Conservation (phyloP, 2,888 invertebrate genomes). For the Drosophila hawaiiensis region DNA sequence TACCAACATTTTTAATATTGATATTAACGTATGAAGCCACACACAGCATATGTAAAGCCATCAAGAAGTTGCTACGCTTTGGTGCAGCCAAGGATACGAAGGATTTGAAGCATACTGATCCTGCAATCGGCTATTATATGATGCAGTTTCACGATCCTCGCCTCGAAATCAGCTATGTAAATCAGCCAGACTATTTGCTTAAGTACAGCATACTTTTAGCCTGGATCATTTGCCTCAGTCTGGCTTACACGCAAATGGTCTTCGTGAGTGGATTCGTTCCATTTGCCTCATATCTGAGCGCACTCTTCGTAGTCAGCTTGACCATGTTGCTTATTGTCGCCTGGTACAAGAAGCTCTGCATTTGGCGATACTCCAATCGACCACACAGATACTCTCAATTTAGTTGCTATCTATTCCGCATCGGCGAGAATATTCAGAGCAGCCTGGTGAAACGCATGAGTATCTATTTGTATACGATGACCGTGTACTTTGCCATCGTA, state of each 20-base stretch:
- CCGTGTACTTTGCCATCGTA: slow-evolving; percentile 87
- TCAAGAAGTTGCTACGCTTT: neutral
- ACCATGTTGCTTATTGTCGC: slow-evolving; percentile 88
- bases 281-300: neutral
- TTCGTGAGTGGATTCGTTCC: rapidly evolving
- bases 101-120: no score
- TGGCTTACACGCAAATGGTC: slow-evolving; percentile 86
- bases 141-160: slow-evolving; percentile 88
- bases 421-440: slow-evolving; percentile 87
- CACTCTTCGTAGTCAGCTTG: slow-evolving; percentile 57
- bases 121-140: slow-evolving; percentile 83
- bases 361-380: slow-evolving; percentile 86
- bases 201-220: slow-evolving; percentile 91
- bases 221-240: slow-evolving; percentile 87
- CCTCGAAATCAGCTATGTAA: slow-evolving; percentile 90
- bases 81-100: neutral
- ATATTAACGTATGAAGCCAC: neutral
- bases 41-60: neutral
- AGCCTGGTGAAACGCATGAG: slow-evolving; percentile 88
- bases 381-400: neutral
- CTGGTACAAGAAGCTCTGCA: slow-evolving; percentile 92
- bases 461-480: slow-evolving; percentile 89
- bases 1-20: neutral
- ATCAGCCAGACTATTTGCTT: slow-evolving; percentile 92
- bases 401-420: slow-evolving; percentile 43